Conservation (phyloP, 1,140 invertebrate species). For the Ganaspis sp. region DNA sequence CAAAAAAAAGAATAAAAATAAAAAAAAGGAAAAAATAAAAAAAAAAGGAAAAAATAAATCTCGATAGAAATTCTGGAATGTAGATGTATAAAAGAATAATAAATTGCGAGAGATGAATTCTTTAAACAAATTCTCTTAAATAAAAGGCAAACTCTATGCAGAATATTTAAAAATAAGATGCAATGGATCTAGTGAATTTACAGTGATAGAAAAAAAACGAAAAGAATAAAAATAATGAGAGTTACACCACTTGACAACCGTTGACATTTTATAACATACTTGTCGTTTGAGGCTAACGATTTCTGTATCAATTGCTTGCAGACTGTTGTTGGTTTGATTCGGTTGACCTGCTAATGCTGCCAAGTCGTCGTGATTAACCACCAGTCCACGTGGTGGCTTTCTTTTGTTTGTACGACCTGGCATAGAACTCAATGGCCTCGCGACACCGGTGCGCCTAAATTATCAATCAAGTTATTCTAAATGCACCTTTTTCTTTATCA, state of each 20-base stretch:
- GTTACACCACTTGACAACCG: conserved; percentile 71
- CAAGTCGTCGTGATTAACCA: conserved; percentile 97
- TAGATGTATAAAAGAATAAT: too few relatives aligned
- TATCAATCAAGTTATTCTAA: conserved; percentile 38
- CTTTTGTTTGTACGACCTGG: conserved; percentile 88
- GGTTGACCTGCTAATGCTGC: conserved; percentile 86
- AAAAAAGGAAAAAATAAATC: too few relatives aligned
- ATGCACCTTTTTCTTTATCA: neutral
- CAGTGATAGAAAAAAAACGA: conserved; percentile 42
- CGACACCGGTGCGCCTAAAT: conserved; percentile 74
- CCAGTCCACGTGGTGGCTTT: conserved; percentile 96
- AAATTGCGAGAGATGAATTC: too few relatives aligned
- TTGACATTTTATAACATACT: conserved; percentile 80
- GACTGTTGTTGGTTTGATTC: conserved; percentile 87
- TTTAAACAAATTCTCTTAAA: too few relatives aligned
- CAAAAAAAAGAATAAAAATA: too few relatives aligned
- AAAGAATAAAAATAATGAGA: conserved; percentile 70
- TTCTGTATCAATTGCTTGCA: conserved; percentile 94
- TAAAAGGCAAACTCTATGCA: too few relatives aligned
- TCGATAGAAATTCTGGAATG: too few relatives aligned
- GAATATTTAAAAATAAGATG: too few relatives aligned
- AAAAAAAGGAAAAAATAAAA: too few relatives aligned
- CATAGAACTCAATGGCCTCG: conserved; percentile 77
- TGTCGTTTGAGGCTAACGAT: conserved; percentile 95
- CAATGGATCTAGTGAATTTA: too few relatives aligned